Evolutionary conservation across 1,140 invertebrate species (phyloP).

Genomic region (Lepidostoma basale): DNA sequence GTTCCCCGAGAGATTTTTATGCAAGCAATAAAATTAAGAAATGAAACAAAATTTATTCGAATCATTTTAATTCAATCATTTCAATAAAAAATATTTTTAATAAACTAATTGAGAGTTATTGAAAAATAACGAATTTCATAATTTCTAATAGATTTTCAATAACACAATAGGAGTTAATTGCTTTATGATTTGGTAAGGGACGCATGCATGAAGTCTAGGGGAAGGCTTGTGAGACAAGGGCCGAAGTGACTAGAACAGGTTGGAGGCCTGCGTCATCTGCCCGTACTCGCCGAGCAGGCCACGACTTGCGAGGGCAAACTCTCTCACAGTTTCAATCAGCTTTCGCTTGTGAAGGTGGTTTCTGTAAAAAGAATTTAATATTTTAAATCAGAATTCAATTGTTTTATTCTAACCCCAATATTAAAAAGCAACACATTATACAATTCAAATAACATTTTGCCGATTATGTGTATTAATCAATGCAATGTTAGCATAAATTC

Average conservation of each 20-base stretch:
- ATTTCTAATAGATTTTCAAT: background rate
- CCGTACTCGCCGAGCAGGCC: conserved; percentile 51
- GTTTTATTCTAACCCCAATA: too few relatives aligned
- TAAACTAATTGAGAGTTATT: conserved; percentile 10
- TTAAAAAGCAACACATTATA: too few relatives aligned
- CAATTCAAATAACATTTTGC: too few relatives aligned
- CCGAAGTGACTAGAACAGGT: conserved; percentile 11
- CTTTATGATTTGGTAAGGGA: conserved; percentile 1
- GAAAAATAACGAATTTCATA: conserved; percentile 1
- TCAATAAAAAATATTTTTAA: conserved; percentile 12
- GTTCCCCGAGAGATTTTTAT: too few relatives aligned
- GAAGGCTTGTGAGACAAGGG: background rate
- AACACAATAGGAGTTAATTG: conserved; percentile 10
- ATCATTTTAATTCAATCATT: background rate
- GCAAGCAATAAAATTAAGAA: too few relatives aligned
- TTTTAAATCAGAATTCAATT: too few relatives aligned
- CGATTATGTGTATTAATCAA: too few relatives aligned
- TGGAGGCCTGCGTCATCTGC: conserved; percentile 36
- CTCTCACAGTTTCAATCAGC: conserved; percentile 55
- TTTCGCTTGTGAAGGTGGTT: conserved; percentile 54
- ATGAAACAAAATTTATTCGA: too few relatives aligned
- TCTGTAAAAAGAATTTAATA: conserved; percentile 48
- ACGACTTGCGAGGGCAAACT: conserved; percentile 57
- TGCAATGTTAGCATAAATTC: too few relatives aligned
- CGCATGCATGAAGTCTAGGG: background rate